phyloP scores from a whole-genome alignment of 1,140 invertebrate species.

The Rhynchophorus ferrugineus region DNA sequence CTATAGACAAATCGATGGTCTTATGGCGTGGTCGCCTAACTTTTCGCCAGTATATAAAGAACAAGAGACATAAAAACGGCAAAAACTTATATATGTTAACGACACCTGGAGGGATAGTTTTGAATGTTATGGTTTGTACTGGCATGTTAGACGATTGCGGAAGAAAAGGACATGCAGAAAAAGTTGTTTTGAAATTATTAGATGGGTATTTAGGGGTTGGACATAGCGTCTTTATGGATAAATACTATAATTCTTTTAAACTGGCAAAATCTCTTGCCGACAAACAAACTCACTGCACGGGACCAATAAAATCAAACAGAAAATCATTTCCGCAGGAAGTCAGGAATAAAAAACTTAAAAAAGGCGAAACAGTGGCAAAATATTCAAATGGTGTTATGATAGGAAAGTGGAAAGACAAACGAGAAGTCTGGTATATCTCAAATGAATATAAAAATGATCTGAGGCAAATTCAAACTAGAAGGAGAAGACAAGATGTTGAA shows the following conservation, averaged over 20 bases:
- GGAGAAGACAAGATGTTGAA: neutral
- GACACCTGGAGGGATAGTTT: conserved; percentile 12
- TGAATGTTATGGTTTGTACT: conserved; percentile 16
- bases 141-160: conserved; percentile 12
- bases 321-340: conserved; percentile 20
- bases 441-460: conserved; percentile 21
- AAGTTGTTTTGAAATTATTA: conserved; percentile 20
- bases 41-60: conserved; percentile 21
- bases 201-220: conserved; percentile 32
- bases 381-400: conserved; percentile 31
- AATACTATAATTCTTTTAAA: conserved; percentile 40
- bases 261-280: conserved; percentile 35
- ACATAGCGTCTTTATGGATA: conserved; percentile 40
- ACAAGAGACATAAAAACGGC: conserved; percentile 17
- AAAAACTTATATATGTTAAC: conserved; percentile 20
- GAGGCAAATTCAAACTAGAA: conserved; percentile 16
- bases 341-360: conserved; percentile 32
- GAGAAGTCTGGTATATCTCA: conserved; percentile 30
- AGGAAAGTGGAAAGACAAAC: conserved; percentile 39
- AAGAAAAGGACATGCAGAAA: conserved; percentile 17
- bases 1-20: conserved; percentile 29
- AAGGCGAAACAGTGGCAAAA: conserved; percentile 31
- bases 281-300: conserved; percentile 35
- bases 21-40: conserved; percentile 16
- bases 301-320: conserved; percentile 31